Evolutionary conservation across 2,797 vertebrate species (phyloP).

Genomic region (Chelon labrosus): DNA sequence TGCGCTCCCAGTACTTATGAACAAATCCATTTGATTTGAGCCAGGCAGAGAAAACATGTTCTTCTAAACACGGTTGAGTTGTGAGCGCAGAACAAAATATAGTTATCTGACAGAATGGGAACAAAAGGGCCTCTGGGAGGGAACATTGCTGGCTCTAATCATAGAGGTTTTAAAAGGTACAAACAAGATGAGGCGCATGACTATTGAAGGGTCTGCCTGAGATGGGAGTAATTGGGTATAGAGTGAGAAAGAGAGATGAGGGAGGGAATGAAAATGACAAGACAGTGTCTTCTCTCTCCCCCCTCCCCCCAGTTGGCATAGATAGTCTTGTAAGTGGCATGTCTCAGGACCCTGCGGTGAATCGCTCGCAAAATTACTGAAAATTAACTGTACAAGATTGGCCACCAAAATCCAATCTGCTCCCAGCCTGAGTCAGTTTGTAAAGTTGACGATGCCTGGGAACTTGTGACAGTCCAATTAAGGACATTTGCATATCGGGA

Average conservation of each 20-base stretch:
- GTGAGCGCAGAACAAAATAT: constrained; percentile 45
- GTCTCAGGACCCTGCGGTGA: constrained; percentile 54
- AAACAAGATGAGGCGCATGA: constrained; percentile 53
- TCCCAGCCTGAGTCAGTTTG: constrained; percentile 71
- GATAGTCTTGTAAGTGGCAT: constrained; percentile 61
- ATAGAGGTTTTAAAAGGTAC: constrained; percentile 55
- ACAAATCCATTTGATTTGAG: constrained; percentile 26
- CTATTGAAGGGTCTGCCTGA: constrained; percentile 33
- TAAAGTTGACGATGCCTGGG: constrained; percentile 74
- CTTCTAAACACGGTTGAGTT: constrained; percentile 31
- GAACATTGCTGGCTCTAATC: constrained; percentile 34
- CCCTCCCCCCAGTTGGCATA: constrained; percentile 18
- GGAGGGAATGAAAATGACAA: constrained; percentile 48
- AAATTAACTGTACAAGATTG: constrained; percentile 80
- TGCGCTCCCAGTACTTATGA: neutral
- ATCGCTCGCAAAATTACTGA: constrained; percentile 67
- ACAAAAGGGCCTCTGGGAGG: constrained; percentile 36
- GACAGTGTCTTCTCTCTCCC: constrained; percentile 12
- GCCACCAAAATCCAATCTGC: constrained; percentile 78
- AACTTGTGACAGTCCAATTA: constrained; percentile 85
- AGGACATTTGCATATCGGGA: constrained; percentile 81
- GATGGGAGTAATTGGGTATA: constrained; percentile 57
- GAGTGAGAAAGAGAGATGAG: constrained; percentile 44
- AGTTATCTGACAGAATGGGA: constrained; percentile 67
- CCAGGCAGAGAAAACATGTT: constrained; percentile 4